Conservation (phyloP, 2,113 vertebrate genomes). For the Globicephala melas region DNA sequence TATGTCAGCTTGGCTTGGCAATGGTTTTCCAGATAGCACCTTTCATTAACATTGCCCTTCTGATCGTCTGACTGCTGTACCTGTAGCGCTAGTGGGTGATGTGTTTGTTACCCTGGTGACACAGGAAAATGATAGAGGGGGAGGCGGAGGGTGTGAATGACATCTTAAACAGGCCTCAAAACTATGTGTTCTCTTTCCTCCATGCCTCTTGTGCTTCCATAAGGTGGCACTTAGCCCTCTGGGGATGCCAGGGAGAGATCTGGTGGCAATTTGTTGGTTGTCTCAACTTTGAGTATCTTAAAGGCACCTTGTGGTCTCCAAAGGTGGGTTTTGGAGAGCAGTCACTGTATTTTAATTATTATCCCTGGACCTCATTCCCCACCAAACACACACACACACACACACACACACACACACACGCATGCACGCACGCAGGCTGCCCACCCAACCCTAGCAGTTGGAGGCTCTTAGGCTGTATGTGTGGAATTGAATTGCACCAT, state of each 20-base stretch:
- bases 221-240: not conserved
- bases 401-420: not conserved
- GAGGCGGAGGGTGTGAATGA: not conserved
- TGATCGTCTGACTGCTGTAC: not conserved
- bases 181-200: not conserved
- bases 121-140: not conserved
- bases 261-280: not conserved
- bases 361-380: not conserved
- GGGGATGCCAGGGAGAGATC: not conserved
- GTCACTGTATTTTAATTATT: not conserved
- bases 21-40: conserved; percentile 49
- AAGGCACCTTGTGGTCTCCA: not conserved
- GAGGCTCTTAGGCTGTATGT: not conserved
- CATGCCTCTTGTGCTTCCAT: not conserved
- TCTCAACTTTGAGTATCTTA: not conserved
- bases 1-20: conserved; percentile 15
- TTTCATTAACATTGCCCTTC: conserved; percentile 50
- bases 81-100: not conserved
- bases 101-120: not conserved
- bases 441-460: not conserved
- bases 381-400: not conserved
- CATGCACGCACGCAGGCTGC: not conserved
- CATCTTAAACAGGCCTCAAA: not conserved
- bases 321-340: not conserved
- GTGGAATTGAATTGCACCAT: not conserved